A percentile compares a stretch with the other conserved stretches of the same genome.
These are phyloP conservation scores for Emydoidea blandingii DNA, from an alignment of 2,797 vertebrate genomes.

Conservation along the genomic window DNA sequence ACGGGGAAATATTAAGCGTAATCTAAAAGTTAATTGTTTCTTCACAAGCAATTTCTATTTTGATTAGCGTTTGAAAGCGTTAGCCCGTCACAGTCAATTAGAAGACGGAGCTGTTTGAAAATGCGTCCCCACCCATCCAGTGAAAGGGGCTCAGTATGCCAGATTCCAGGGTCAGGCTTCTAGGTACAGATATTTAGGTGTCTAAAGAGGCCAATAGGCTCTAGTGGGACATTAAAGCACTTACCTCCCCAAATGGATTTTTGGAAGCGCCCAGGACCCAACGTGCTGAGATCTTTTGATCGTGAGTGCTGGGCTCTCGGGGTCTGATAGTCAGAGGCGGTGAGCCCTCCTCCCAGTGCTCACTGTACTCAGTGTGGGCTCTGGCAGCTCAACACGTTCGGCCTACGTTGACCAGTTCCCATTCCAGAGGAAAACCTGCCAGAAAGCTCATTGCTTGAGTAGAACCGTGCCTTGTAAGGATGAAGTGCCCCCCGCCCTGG, in stretches of 20 bases:
- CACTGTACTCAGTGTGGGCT: no score
- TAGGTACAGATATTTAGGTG: neutral
- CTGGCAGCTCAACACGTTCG: no score
- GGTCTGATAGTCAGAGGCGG: neutral
- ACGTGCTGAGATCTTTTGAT: neutral
- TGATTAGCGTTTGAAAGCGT: neutral
- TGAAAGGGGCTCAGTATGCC: neutral
- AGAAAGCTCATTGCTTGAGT: no score
- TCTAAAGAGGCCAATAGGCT: neutral
- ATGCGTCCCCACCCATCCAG: no score
- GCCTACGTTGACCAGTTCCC: no score
- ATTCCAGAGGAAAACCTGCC: no score
- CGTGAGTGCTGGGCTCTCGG: neutral
- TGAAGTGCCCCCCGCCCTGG: neutral
- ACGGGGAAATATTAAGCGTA: neutral
- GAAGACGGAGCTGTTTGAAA: neutral
- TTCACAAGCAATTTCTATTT: neutral
- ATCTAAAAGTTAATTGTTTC: conserved; percentile 23
- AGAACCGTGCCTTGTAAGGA: no score
- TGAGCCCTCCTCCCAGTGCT: no score
- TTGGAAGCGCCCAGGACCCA: neutral
- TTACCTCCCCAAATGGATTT: neutral
- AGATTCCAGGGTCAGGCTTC: neutral
- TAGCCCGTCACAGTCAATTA: neutral
- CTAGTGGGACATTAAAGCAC: neutral